Conservation (phyloP, 2,888 invertebrate species). For the Phlogophora meticulosa region DNA sequence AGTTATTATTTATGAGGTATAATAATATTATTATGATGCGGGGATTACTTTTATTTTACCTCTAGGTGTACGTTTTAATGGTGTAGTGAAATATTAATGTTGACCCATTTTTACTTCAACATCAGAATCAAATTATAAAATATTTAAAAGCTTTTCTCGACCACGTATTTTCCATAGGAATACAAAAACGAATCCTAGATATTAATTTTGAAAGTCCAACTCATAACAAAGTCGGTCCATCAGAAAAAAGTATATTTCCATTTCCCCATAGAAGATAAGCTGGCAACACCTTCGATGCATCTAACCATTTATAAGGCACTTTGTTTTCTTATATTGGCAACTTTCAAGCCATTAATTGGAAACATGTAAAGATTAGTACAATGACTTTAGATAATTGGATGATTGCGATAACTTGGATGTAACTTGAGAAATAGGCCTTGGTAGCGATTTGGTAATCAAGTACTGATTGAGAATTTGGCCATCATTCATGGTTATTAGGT, state of each 20-base stretch:
- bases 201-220: neutral
- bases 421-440: slow-evolving; percentile 17
- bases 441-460: slow-evolving; percentile 9
- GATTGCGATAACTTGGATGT: slow-evolving; percentile 20
- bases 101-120: neutral
- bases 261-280: slow-evolving; percentile 43
- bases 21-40: slow-evolving; percentile 45
- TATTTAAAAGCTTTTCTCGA: no score
- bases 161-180: neutral
- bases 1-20: slow-evolving; percentile 56
- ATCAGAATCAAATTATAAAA: no score
- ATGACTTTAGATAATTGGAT: slow-evolving; percentile 23
- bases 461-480: neutral
- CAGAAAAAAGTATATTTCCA: slow-evolving; percentile 25
- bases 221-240: slow-evolving; percentile 17
- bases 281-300: slow-evolving; percentile 42
- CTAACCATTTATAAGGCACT: slow-evolving; percentile 64
- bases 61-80: neutral
- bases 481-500: neutral
- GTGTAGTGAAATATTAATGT: slow-evolving; percentile 1
- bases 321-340: slow-evolving; percentile 60
- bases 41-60: slow-evolving; percentile 23
- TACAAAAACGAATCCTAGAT: neutral
- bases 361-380: slow-evolving; percentile 32
- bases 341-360: slow-evolving; percentile 53